Conservation (phyloP, 2,113 vertebrate genomes). For the Erythrolamprus reginae region DNA sequence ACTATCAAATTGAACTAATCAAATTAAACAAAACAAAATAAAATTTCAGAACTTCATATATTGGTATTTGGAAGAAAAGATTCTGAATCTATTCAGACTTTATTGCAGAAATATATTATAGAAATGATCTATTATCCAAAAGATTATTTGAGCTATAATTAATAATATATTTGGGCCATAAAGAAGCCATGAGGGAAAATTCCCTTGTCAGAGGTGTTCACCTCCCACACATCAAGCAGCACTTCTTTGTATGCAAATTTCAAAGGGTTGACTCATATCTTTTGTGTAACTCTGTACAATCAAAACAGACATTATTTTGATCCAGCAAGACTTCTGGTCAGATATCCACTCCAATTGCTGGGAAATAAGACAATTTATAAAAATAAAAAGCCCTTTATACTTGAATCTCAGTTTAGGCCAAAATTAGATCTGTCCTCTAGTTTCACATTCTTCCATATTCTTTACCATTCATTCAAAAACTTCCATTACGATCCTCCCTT, state of each 20-base stretch:
- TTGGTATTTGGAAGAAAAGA: neutral
- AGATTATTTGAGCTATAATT: neutral
- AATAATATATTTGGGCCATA: neutral
- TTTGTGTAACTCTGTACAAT: neutral
- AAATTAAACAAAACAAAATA: neutral
- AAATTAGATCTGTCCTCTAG: neutral
- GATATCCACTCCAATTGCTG: neutral
- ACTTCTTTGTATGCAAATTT: neutral
- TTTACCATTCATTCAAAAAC: neutral
- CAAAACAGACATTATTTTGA: neutral
- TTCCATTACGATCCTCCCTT: neutral
- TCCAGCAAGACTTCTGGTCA: neutral
- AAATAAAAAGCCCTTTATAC: neutral
- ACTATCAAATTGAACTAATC: neutral
- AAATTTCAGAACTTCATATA: neutral
- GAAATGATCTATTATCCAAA: neutral
- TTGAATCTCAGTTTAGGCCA: neutral
- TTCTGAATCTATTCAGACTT: neutral
- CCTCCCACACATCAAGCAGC: neutral
- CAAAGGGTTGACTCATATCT: neutral
- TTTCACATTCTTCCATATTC: neutral
- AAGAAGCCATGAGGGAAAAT: constrained; percentile 3
- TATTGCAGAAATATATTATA: neutral
- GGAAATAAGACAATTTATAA: neutral
- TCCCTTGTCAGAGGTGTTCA: neutral